Evolutionary conservation across 2,888 invertebrate species (phyloP).

Genomic region (Leptodirus hochenwartii): DNA sequence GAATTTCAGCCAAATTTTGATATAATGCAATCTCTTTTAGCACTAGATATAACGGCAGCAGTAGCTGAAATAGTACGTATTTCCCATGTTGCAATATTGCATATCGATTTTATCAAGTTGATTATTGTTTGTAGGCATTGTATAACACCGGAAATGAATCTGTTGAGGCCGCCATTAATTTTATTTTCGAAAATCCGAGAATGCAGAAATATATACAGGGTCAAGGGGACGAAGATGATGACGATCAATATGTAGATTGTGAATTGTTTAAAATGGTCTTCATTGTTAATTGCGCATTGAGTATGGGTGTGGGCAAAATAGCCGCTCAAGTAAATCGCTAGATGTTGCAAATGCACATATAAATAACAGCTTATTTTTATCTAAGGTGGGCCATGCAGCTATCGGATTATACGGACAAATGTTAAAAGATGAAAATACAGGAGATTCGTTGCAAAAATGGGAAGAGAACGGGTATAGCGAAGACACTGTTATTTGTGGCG

Average conservation of each 20-base stretch:
- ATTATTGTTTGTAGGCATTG: conserved; percentile 26
- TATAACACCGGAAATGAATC: conserved; percentile 35
- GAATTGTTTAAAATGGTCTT: conserved; percentile 42
- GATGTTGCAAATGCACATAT: background rate
- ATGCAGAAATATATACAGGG: too few species aligned
- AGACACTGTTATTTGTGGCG: conserved; percentile 4
- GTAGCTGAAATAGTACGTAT: background rate
- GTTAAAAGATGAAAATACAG: conserved; percentile 20
- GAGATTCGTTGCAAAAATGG: conserved; percentile 30
- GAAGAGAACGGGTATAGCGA: conserved; percentile 27
- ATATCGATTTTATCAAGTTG: conserved; percentile 2
- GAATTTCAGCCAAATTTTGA: background rate
- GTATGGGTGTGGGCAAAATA: conserved; percentile 43
- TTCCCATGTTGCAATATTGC: background rate
- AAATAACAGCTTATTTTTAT: conserved; percentile 6
- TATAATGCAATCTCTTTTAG: background rate
- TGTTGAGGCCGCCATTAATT: conserved; percentile 33
- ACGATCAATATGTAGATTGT: conserved; percentile 14
- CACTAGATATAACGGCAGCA: background rate
- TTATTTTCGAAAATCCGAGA: conserved; percentile 32
- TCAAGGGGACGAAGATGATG: conserved; percentile 15
- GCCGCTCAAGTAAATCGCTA: conserved; percentile 32
- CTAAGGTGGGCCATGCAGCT: conserved; percentile 36
- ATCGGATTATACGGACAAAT: conserved; percentile 34
- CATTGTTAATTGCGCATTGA: conserved; percentile 37